A percentile compares a stretch with the other conserved stretches of the same genome.
phyloP scores from a whole-genome alignment of 2,888 invertebrate genomes.

The Oxytorus armatus region DNA sequence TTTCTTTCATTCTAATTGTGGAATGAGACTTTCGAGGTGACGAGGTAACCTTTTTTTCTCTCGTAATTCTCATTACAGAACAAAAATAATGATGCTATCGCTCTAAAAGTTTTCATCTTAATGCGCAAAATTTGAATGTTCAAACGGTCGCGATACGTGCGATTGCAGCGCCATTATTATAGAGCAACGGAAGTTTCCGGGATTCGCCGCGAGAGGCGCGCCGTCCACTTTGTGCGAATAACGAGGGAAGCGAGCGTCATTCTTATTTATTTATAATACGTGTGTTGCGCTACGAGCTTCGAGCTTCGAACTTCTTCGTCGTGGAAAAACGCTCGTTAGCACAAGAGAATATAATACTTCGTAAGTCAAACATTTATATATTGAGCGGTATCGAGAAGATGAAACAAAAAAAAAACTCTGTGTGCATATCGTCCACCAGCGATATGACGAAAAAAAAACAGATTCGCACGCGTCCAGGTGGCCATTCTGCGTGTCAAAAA shows the following conservation, averaged over 20 bases:
- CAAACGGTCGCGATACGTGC: no score
- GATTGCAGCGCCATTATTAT: no score
- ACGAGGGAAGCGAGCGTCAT: no score
- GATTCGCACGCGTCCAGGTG: background rate
- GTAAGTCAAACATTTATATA: conserved; percentile 21
- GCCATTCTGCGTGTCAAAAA: conserved; percentile 47
- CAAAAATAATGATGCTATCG: no score
- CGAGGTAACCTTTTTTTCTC: no score
- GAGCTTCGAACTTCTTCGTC: conserved; percentile 35
- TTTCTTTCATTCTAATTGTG: no score
- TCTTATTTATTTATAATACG: background rate
- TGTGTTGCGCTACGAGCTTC: no score
- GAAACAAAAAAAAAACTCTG: background rate
- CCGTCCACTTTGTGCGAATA: no score
- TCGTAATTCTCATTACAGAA: no score
- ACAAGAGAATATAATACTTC: conserved; percentile 27
- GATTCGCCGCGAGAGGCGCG: background rate
- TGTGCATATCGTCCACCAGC: conserved; percentile 23
- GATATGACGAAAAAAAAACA: conserved; percentile 41
- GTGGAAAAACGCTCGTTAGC: conserved; percentile 34
- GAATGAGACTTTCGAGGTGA: no score
- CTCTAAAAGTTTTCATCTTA: no score
- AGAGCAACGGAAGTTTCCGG: no score
- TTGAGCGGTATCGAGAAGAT: conserved; percentile 26
- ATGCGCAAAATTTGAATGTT: background rate